Conservation (phyloP, 2,797 vertebrate species). For the Melanogrammus aeglefinus region DNA sequence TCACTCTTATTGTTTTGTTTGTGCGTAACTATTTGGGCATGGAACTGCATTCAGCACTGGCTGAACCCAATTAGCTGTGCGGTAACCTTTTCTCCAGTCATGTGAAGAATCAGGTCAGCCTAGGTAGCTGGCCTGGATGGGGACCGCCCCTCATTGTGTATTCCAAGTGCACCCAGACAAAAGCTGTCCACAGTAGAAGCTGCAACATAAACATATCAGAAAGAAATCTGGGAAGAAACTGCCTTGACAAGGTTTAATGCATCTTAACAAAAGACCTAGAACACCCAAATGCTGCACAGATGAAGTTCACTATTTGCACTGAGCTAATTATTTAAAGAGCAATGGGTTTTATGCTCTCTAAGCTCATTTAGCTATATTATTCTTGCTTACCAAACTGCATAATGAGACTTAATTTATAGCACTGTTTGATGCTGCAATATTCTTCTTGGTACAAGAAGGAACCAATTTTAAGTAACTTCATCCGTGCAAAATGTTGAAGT, state of each 20-base stretch:
- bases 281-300: neutral
- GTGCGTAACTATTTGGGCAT: neutral
- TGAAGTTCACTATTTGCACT: neutral
- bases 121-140: neutral
- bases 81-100: neutral
- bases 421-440: neutral
- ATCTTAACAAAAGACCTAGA: neutral
- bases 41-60: neutral
- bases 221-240: neutral
- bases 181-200: neutral
- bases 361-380: neutral
- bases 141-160: neutral
- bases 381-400: neutral
- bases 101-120: neutral
- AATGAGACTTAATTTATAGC: neutral
- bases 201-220: neutral
- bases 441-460: neutral
- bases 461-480: too few relatives aligned
- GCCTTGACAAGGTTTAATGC: neutral
- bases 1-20: neutral
- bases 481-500: too few relatives aligned
- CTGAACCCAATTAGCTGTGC: neutral
- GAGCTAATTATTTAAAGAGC: neutral
- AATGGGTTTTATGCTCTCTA: neutral
- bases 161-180: neutral